These are phyloP conservation scores for Nezara viridula DNA, from an alignment of 2,888 invertebrate genomes.

Conservation along the genomic window DNA sequence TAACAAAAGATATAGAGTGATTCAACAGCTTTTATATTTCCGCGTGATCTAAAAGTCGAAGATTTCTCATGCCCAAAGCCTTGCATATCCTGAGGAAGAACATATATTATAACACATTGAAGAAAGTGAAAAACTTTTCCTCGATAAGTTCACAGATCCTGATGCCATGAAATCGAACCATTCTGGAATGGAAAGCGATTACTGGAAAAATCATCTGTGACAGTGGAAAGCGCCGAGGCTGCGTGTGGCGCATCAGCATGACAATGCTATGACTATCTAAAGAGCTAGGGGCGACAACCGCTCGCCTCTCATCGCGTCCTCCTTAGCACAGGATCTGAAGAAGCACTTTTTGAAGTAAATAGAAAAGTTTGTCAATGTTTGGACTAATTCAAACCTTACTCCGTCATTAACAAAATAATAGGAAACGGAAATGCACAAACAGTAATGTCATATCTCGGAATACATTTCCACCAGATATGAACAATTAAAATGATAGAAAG, in stretches of 20 bases:
- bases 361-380: neutral
- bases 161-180: neutral
- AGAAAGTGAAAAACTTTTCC: constrained; percentile 6
- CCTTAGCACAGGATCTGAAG: neutral
- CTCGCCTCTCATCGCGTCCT: neutral
- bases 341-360: neutral
- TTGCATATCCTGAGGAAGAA: neutral
- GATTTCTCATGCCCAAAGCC: neutral
- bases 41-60: neutral
- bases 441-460: too few relatives aligned
- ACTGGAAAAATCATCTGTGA: neutral
- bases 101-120: neutral
- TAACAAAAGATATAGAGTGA: neutral
- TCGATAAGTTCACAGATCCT: neutral
- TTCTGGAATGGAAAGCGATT: constrained; percentile 21
- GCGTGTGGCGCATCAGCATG: constrained; percentile 15
- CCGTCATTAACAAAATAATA: too few relatives aligned
- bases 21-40: neutral
- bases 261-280: neutral
- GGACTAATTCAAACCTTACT: too few relatives aligned
- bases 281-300: neutral
- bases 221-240: neutral
- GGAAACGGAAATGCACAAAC: too few relatives aligned
- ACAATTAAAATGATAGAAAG: too few relatives aligned
- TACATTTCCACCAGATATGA: too few relatives aligned